Conservation (phyloP, 30 jellyfish, hydroid and myxozoan species). For the Chrysaora quinquecirrha region DNA sequence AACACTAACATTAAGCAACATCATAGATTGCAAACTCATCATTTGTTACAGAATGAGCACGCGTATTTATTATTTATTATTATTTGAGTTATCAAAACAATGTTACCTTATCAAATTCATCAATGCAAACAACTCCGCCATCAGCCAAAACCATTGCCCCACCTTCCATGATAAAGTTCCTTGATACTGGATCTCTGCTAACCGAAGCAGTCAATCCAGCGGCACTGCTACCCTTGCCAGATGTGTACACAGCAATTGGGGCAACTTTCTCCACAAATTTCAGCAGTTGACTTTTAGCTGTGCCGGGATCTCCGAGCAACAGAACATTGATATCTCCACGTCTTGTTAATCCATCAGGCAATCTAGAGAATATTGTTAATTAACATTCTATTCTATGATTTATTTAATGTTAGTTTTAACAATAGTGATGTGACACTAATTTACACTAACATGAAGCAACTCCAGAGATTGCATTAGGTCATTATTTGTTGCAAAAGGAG, state of each 20-base stretch:
- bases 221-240: constrained; percentile 99
- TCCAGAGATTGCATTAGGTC: too few relatives aligned
- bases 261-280: constrained; percentile 99
- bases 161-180: constrained; percentile 99
- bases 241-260: constrained; percentile 98
- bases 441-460: too few relatives aligned
- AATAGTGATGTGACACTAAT: too few relatives aligned
- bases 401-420: too few relatives aligned
- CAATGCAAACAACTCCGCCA: constrained; percentile 99
- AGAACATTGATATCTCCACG: constrained; percentile 99
- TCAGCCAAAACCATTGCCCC: constrained; percentile 99
- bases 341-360: constrained; percentile 99
- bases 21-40: too few relatives aligned
- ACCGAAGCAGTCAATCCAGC: constrained; percentile 99
- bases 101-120: constrained; percentile 97
- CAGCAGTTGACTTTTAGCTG: constrained; percentile 99
- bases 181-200: constrained; percentile 91
- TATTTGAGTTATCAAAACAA: not conserved
- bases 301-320: constrained; percentile 99
- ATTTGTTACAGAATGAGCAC: too few relatives aligned
- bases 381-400: too few relatives aligned
- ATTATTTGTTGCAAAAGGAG: too few relatives aligned
- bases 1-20: too few relatives aligned
- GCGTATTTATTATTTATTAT: too few relatives aligned
- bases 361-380: constrained; percentile 60